Base-by-base conservation (phyloP, 2,888 invertebrate genomes). In the Caenorhabditis auriculariae region DNA sequence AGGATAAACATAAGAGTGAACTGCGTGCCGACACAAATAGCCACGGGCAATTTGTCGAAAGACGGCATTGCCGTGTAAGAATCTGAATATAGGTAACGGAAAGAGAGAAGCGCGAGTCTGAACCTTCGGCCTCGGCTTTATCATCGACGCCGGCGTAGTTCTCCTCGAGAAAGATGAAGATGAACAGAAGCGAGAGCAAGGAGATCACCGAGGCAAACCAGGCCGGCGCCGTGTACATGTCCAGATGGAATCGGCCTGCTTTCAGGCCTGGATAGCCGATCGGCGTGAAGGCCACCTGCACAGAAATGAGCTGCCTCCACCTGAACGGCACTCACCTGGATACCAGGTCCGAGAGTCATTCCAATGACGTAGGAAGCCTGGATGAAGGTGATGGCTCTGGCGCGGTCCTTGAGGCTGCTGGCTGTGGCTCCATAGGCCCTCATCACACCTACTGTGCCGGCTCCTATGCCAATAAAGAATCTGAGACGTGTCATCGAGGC, bases 221-320 rank as follows among this genome's bases (percentile, higher is more conserved):
- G 2, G 75, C 73, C 0, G 75, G 74, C 2, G 75, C 69, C 2
- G 75, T 74, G 53, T 72, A 75, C 75, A 74, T 74, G 42, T 69
- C 69, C 44, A 69, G 37, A 28, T 69, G 69, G 52, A 69, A 28
- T 9, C 42, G 27, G 1, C 54, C 56, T 4, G 32, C 19, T 5
- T 35, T 29, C 0, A 56, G 19, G 3, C 75, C 75, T 0, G 72
- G 74, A 29, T 67, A 74, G 3, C 60, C 59, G 53, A 75, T 66
- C 7, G 74, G 74, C 0, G 71, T 67, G 57, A 75, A 74, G 7
- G 71, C 65, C 7, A 73, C 66, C 67, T 74, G 60, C 9, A 64
- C 15, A 42, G 5, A 23, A 19, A 46, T 48, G 17, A n/a, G 38
- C 26, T 44, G 9, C 7, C 9, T 44, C n/a, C 15, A 21, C 21